These are phyloP conservation scores for Zelostemma sp. DNA, from an alignment of 1,140 invertebrate genomes.

Conservation along the genomic window DNA sequence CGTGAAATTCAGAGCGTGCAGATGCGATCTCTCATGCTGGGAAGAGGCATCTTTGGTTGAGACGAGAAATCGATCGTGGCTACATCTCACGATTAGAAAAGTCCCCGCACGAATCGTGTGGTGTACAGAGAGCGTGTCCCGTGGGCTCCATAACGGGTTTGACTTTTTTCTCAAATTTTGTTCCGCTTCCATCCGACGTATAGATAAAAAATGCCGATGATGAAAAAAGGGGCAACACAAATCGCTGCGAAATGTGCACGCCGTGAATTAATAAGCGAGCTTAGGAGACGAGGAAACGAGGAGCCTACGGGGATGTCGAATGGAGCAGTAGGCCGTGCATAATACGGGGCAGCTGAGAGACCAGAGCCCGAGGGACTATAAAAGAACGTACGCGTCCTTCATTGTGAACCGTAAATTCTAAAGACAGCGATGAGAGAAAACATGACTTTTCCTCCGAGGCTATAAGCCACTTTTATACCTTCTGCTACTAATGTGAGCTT, in stretches of 20 bases:
- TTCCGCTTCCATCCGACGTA: conserved; percentile 9
- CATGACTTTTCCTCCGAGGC: conserved; percentile 43
- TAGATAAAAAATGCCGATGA: conserved; percentile 10
- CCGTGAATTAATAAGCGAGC: conserved; percentile 67
- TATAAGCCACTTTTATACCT: conserved; percentile 43
- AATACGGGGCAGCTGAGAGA: conserved; percentile 63
- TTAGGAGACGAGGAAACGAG: conserved; percentile 48
- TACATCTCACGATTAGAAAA: conserved; percentile 46
- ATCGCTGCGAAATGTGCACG: conserved; percentile 52
- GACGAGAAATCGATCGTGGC: conserved; percentile 48
- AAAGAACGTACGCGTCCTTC: conserved; percentile 31
- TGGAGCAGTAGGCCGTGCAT: conserved; percentile 60
- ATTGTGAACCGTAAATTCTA: conserved; percentile 42
- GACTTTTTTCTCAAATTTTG: conserved; percentile 24
- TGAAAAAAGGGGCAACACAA: conserved; percentile 6
- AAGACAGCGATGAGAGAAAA: conserved; percentile 30
- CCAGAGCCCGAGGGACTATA: conserved; percentile 36
- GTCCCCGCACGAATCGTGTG: conserved; percentile 28
- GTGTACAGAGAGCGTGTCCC: conserved; percentile 15
- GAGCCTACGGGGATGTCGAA: conserved; percentile 56
- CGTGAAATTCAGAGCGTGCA: conserved; percentile 41
- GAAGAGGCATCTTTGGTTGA: conserved; percentile 24
- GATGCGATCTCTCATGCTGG: conserved; percentile 42
- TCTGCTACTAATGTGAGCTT: conserved; percentile 11
- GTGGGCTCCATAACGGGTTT: conserved; percentile 30